Percentiles rank a stretch among this genome's conserved stretches.
Evolutionary conservation across 1,140 invertebrate genomes (phyloP).

Genomic region (Pogonognathellus flavescens): DNA sequence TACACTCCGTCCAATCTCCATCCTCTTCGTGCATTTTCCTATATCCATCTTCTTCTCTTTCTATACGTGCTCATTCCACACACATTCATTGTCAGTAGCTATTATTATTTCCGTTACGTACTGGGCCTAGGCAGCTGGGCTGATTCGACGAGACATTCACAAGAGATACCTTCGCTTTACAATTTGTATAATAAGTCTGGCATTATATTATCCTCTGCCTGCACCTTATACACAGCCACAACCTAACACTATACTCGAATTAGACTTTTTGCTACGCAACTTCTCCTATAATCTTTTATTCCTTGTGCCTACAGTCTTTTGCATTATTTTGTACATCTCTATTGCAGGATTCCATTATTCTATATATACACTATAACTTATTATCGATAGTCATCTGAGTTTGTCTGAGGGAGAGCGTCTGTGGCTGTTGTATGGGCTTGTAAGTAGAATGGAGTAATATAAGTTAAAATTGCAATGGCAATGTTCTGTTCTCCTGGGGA

Average conservation of each 20-base stretch:
- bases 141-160: background rate
- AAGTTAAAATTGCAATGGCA: too few species aligned
- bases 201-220: too few species aligned
- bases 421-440: background rate
- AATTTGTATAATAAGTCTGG: too few species aligned
- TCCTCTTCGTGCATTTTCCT: too few species aligned
- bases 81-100: background rate
- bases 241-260: background rate
- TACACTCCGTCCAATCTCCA: background rate
- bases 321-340: too few species aligned
- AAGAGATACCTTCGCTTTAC: too few species aligned
- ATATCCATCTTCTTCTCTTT: too few species aligned
- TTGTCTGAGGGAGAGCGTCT: background rate
- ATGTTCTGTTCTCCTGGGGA: background rate
- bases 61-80: too few species aligned
- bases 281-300: background rate
- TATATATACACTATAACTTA: background rate
- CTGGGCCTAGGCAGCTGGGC: background rate
- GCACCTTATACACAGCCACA: background rate
- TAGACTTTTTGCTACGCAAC: too few species aligned
- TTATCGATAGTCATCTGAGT: background rate
- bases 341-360: too few species aligned
- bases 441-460: background rate
- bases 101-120: slow-evolving; percentile 7
- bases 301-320: too few species aligned